These are phyloP conservation scores for Gouania willdenowi DNA, from an alignment of 2,797 vertebrate genomes.

Conservation along the genomic window DNA sequence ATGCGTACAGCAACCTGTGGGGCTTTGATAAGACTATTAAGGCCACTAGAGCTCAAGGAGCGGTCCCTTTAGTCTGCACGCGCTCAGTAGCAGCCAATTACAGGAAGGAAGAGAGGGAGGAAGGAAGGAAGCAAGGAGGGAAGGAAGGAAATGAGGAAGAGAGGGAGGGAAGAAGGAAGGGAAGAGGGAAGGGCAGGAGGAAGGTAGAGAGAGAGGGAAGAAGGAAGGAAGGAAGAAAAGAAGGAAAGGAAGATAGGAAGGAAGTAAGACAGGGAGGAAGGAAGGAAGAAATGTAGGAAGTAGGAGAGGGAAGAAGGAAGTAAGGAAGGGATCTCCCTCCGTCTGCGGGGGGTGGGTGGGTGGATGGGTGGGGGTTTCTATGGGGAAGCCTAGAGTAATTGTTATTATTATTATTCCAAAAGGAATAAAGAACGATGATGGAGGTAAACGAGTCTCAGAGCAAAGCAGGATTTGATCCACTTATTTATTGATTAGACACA, in stretches of 20 bases:
- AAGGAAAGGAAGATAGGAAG: slow-evolving; percentile 60
- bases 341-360: no score
- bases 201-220: slow-evolving; percentile 58
- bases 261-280: slow-evolving; percentile 64
- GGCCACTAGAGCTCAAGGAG: slow-evolving; percentile 73
- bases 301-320: slow-evolving; percentile 59
- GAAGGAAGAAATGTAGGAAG: slow-evolving; percentile 70
- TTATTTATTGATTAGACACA: slow-evolving; percentile 91
- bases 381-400: slow-evolving; percentile 80
- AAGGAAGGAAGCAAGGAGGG: no score
- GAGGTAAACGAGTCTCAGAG: slow-evolving; percentile 91
- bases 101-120: slow-evolving; percentile 61
- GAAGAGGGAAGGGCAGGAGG: no score
- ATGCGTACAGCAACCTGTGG: slow-evolving; percentile 81
- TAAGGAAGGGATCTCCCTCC: slow-evolving; percentile 52
- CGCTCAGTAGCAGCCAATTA: slow-evolving; percentile 75
- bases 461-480: slow-evolving; percentile 73
- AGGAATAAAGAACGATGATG: slow-evolving; percentile 79
- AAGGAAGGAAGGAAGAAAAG: no score
- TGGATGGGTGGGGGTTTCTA: no score
- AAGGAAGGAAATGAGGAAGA: no score
- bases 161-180: no score
- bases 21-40: slow-evolving; percentile 78
- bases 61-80: no score
- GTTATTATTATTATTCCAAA: slow-evolving; percentile 80